Evolutionary conservation across 2,797 vertebrate genomes (phyloP).

Genomic region (Galagoides demidoff): DNA sequence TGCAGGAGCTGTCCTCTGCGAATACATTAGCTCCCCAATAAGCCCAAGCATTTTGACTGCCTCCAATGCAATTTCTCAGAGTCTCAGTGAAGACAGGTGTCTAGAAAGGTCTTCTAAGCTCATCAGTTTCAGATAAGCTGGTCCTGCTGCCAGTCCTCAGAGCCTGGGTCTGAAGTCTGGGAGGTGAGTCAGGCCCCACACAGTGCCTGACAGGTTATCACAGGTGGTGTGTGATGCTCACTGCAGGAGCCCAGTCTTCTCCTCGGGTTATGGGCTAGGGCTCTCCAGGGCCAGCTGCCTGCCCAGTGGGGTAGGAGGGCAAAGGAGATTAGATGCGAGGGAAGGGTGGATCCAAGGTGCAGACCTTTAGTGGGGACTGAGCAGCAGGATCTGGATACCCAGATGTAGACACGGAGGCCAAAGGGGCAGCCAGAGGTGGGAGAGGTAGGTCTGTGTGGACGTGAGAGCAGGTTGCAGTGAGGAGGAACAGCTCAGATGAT

Average conservation of each 20-base stretch:
- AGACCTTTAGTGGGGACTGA: not conserved
- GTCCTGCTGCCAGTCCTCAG: not conserved
- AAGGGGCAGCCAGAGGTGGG: not conserved
- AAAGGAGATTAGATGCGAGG: not conserved
- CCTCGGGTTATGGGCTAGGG: not conserved
- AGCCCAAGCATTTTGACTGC: slow-evolving; percentile 55
- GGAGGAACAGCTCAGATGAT: not conserved
- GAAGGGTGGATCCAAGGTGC: not conserved
- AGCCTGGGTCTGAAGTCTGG: not conserved
- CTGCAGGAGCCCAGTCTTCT: too few species aligned
- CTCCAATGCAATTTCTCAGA: slow-evolving; percentile 65
- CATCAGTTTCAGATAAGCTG: slow-evolving; percentile 11
- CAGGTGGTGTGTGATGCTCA: not conserved
- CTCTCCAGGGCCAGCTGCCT: not conserved
- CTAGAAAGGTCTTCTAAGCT: slow-evolving; percentile 56
- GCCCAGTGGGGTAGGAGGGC: not conserved
- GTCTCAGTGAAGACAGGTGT: slow-evolving; percentile 64
- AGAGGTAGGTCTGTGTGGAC: not conserved
- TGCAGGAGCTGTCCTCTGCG: slow-evolving; percentile 47
- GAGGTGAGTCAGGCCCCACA: not conserved
- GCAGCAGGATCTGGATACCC: not conserved
- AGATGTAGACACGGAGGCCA: not conserved
- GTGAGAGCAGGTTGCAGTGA: not conserved
- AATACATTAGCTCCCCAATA: slow-evolving; percentile 73
- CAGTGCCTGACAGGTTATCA: not conserved